Conservation (phyloP, 2,888 invertebrate genomes). For the Melanophora roralis region DNA sequence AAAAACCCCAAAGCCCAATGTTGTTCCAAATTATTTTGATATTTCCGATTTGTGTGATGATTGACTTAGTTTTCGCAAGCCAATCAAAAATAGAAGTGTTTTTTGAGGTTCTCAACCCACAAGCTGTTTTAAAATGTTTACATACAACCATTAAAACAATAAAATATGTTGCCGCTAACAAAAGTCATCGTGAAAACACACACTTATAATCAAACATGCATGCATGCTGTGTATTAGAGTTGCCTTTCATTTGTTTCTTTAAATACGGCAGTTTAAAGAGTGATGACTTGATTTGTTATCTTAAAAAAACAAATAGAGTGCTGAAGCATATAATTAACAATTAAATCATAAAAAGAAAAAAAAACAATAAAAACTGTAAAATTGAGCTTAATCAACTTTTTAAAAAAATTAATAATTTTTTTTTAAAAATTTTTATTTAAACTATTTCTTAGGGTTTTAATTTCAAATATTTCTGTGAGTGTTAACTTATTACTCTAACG, state of each 20-base stretch:
- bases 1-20: no score
- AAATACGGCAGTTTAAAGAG: slow-evolving; percentile 30
- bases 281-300: slow-evolving; percentile 61
- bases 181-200: no score
- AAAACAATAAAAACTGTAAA: not conserved
- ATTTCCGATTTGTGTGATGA: no score
- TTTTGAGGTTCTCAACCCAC: no score
- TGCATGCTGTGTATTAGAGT: slow-evolving; percentile 5
- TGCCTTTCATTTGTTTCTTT: not conserved
- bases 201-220: not conserved
- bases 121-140: no score
- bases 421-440: not conserved
- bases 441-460: no score
- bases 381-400: not conserved
- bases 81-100: no score
- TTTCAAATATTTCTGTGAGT: not conserved
- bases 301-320: slow-evolving; percentile 28
- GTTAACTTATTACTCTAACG: not conserved
- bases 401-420: not conserved
- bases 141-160: no score
- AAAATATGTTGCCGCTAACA: no score
- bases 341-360: slow-evolving; percentile 38
- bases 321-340: slow-evolving; percentile 47
- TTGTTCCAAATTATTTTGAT: no score
- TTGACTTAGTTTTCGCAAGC: no score